Evolutionary conservation across 1,140 invertebrate species (phyloP), one percentile per base, ranked within the genome.

Genomic region (Gryon sp.): DNA sequence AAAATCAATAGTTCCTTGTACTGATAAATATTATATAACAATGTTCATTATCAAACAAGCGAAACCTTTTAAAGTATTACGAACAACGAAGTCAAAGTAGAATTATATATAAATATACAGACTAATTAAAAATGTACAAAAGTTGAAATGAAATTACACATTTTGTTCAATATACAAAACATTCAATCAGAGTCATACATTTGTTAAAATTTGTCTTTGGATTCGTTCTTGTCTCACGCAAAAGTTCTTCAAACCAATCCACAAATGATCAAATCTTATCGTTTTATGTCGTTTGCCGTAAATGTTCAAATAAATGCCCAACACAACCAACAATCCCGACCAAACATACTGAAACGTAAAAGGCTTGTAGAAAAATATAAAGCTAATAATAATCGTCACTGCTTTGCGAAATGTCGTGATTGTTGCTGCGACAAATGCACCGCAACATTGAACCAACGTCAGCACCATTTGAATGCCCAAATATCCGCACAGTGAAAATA

Each of bases 351-450:
- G 95, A 62, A 95, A 91, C 7, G 95, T 96, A 82, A 99, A 99
- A 4, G 97, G 97, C 86, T 99, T 99, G 83, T 93, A 93, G 83
- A 99, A 99, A 75, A 98, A 93, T 28, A 98, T 65, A 88, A 99
- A 99, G 1, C 97, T 98, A 60, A 98, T 90, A 26, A 97, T 89
- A 43, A 99, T 98, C 0, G 97, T 97, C 0, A 98, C 90, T 15
- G 96, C 96, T 90, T 99, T 98, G 38, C 97, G 89, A 80, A 93
- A 94, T 0, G 94, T 95, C 7, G 94, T 95, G 19, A 97, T 96
- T 9, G 96, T 98, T 1, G 97, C 97, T 4, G 97, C 96, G 19
- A 95, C 92, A 19, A 98, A 94, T 9, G 97, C 97, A 11, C 97
- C 97, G 85, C 93, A 94, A 14, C 93, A 93, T 77, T 94, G 92